Evolutionary conservation across 2,888 invertebrate genomes (phyloP).

Genomic region (Latheticus oryzae): DNA sequence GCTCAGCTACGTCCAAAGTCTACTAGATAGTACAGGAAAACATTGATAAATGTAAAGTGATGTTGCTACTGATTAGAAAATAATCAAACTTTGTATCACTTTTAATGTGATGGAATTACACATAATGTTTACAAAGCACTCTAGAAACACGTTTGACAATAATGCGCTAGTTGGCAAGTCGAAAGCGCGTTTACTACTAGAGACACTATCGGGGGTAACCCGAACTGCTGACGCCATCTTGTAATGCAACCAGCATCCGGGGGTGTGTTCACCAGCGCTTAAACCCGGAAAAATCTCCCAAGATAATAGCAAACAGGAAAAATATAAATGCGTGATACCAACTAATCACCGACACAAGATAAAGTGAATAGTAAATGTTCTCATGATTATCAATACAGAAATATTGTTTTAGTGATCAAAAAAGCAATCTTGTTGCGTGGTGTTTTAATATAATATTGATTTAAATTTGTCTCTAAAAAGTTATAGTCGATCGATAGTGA

Average conservation of each 20-base stretch:
- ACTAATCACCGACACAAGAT: slow-evolving; percentile 10
- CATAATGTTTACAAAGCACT: slow-evolving; percentile 47
- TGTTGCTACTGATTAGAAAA: not conserved
- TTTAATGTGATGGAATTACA: slow-evolving; percentile 10
- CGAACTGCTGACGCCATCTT: slow-evolving; percentile 55
- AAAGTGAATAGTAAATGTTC: slow-evolving; percentile 7
- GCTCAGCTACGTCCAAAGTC: not conserved
- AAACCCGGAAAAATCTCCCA: slow-evolving; percentile 1
- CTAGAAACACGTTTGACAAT: slow-evolving; percentile 44
- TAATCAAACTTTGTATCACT: no score
- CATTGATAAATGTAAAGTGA: slow-evolving; percentile 3
- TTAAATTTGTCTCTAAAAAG: slow-evolving; percentile 18
- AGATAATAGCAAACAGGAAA: no score
- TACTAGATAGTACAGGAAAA: slow-evolving; percentile 14
- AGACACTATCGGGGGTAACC: slow-evolving; percentile 49
- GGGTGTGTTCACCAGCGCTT: slow-evolving; percentile 26
- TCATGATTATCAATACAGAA: slow-evolving; percentile 7
- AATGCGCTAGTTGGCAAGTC: slow-evolving; percentile 41
- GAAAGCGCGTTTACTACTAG: slow-evolving; percentile 44
- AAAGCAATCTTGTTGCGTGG: slow-evolving; percentile 20
- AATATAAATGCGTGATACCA: no score
- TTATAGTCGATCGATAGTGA: slow-evolving; percentile 12
- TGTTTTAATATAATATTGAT: slow-evolving; percentile 23
- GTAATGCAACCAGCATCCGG: slow-evolving; percentile 58
- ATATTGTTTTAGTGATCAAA: slow-evolving; percentile 18